These are phyloP conservation scores for Theristus sp. DNA, from an alignment of 2,888 invertebrate genomes.

Conservation along the genomic window DNA sequence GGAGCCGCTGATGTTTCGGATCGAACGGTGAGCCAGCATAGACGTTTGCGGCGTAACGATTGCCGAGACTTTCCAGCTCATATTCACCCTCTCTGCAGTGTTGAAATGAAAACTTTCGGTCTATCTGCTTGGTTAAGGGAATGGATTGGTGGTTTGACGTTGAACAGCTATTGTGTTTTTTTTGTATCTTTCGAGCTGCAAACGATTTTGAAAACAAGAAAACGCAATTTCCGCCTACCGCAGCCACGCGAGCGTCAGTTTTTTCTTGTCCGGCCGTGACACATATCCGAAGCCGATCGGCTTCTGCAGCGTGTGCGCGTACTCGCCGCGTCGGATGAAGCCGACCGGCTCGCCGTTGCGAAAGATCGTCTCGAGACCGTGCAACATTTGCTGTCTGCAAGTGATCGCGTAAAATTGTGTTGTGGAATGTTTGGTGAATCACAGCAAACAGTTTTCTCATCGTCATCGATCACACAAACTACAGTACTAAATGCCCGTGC, in stretches of 20 bases:
- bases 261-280: conserved; percentile 15
- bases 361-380: conserved; percentile 66
- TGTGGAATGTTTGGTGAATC: too few relatives aligned
- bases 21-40: conserved; percentile 2
- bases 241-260: conserved; percentile 17
- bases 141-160: too few relatives aligned
- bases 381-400: conserved; percentile 47
- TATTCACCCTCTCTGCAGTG: conserved; percentile 52
- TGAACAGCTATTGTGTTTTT: too few relatives aligned
- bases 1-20: conserved; percentile 1
- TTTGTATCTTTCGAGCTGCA: too few relatives aligned
- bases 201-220: background rate
- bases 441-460: too few relatives aligned
- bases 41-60: conserved; percentile 44
- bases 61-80: conserved; percentile 60
- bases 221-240: too few relatives aligned
- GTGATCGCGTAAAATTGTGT: too few relatives aligned
- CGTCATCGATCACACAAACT: too few relatives aligned
- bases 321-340: conserved; percentile 60
- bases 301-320: conserved; percentile 44
- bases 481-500: too few relatives aligned
- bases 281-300: conserved; percentile 41
- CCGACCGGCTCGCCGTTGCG: conserved; percentile 49
- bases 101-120: too few relatives aligned
- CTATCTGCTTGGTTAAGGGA: too few relatives aligned